Base-by-base conservation (phyloP, 2,113 vertebrate genomes). In the Meleagris gallopavo region DNA sequence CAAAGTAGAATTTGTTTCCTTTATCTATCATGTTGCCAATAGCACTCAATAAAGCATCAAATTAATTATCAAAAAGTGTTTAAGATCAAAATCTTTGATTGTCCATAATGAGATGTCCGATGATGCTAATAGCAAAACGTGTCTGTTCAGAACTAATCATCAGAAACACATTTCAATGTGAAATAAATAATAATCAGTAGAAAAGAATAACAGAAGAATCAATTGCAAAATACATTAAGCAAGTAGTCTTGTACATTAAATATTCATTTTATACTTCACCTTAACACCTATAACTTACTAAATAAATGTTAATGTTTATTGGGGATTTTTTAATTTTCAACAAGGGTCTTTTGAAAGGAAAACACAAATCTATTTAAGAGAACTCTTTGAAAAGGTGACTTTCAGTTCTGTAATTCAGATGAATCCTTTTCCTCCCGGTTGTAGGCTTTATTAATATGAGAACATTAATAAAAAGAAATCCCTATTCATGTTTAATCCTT, bases 91-190 rank as follows among this genome's bases (percentile, higher is more conserved):
- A 87, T 85, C 36, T 94, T 92, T 89, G 78, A 92, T 89, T 85
- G 40, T 22, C 41, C 2, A 2, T 94, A 97, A 97, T 94, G 91
- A 97, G 94, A 95, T 96, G 93, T 91, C 93, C 97, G 94, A 93
- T 97, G 93, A 97, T 94, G 93, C 89, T 97, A 97, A 96, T 97
- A 55, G 11, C 93, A 96, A 73, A 96, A 97, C 95, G 83, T 91
- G 74, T 94, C 96, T 97, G 87, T 96, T 96, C 97, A 97, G 94
- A 97, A 92, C 91, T 94, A 92, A 97, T 93, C 46, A 94, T 94
- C 89, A 97, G 93, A 97, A 97, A 95, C 85, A 96, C 89, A 97
- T 95, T 97, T 97, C 88, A 96, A 2, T 54, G 95, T 96, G 95
- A 97, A 97, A 96, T 85, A 96, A 96, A 86, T 79, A 97, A 96